These are phyloP conservation scores for Dryobotodes eremita DNA, from an alignment of 2,888 invertebrate species.

Conservation along the genomic window DNA sequence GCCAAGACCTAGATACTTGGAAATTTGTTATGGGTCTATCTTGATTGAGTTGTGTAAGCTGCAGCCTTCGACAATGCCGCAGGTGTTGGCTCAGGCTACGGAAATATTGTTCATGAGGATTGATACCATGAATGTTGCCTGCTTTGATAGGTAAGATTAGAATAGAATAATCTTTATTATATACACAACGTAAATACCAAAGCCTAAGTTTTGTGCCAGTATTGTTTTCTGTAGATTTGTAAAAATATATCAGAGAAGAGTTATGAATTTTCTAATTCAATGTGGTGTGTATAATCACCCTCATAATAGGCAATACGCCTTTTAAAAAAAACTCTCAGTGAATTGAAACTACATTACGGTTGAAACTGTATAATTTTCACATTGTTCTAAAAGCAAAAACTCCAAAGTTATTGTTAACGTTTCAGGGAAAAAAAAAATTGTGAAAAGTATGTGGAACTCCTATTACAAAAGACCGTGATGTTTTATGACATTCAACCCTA, in stretches of 20 bases:
- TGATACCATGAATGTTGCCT: constrained; percentile 99
- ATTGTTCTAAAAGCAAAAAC: not conserved
- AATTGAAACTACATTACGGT: not conserved
- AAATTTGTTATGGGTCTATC: constrained; percentile 98
- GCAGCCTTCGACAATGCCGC: constrained; percentile 99
- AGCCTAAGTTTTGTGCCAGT: not conserved
- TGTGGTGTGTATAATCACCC: not conserved
- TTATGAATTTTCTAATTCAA: not conserved
- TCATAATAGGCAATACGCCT: too few species aligned
- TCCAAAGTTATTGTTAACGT: not conserved
- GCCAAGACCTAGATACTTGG: constrained; percentile 96
- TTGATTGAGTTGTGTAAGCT: constrained; percentile 99
- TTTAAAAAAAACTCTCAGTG: not conserved
- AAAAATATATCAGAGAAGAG: not conserved
- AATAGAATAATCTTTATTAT: not conserved
- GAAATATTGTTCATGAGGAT: constrained; percentile 99
- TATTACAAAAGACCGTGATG: not conserved
- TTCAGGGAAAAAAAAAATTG: not conserved
- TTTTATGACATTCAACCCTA: not conserved
- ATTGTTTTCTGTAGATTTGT: not conserved
- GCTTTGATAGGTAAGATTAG: constrained; percentile 95
- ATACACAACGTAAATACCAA: not conserved
- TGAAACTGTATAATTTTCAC: not conserved
- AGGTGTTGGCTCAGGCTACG: constrained; percentile 99
- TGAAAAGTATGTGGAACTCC: not conserved